These are phyloP conservation scores for Echiichthys vipera DNA, from an alignment of 2,797 vertebrate species.

Conservation along the genomic window DNA sequence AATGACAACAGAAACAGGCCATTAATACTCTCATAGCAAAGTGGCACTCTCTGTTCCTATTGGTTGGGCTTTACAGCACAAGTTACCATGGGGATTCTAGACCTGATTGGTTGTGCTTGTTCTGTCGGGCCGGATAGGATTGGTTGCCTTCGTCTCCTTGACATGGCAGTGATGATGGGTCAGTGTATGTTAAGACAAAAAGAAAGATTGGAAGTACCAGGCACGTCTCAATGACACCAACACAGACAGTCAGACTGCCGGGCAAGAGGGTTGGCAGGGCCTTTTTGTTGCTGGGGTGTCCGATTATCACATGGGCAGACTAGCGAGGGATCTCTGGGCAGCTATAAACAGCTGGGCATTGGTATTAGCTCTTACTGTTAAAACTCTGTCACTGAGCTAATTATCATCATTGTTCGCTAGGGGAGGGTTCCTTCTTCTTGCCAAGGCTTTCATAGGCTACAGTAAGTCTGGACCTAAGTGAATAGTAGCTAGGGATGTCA, in stretches of 20 bases:
- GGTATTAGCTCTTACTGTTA: slow-evolving; percentile 47
- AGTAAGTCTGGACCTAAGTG: not conserved
- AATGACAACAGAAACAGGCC: slow-evolving; percentile 78
- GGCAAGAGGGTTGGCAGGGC: slow-evolving; percentile 38
- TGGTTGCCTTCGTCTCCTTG: slow-evolving; percentile 82
- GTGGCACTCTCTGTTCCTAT: slow-evolving; percentile 62
- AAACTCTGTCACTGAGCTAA: slow-evolving; percentile 53
- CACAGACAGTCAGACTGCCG: slow-evolving; percentile 62
- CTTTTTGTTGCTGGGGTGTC: slow-evolving; percentile 59
- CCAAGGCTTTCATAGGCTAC: not conserved
- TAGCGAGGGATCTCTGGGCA: slow-evolving; percentile 42
- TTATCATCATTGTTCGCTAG: slow-evolving; percentile 38
- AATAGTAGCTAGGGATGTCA: too few species aligned
- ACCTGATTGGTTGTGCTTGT: slow-evolving; percentile 67
- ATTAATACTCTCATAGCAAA: slow-evolving; percentile 75
- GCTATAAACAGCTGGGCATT: slow-evolving; percentile 56
- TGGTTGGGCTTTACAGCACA: slow-evolving; percentile 68
- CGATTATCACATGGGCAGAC: slow-evolving; percentile 52
- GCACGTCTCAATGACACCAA: slow-evolving; percentile 83
- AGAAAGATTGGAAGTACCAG: slow-evolving; percentile 60
- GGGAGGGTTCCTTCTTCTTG: slow-evolving; percentile 20
- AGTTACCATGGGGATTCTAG: slow-evolving; percentile 79
- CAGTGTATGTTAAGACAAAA: slow-evolving; percentile 74
- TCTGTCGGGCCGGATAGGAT: slow-evolving; percentile 63
- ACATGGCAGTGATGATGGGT: slow-evolving; percentile 81